Base-by-base conservation (phyloP, 2,888 invertebrate species). In the Drosophila hamatofila region DNA sequence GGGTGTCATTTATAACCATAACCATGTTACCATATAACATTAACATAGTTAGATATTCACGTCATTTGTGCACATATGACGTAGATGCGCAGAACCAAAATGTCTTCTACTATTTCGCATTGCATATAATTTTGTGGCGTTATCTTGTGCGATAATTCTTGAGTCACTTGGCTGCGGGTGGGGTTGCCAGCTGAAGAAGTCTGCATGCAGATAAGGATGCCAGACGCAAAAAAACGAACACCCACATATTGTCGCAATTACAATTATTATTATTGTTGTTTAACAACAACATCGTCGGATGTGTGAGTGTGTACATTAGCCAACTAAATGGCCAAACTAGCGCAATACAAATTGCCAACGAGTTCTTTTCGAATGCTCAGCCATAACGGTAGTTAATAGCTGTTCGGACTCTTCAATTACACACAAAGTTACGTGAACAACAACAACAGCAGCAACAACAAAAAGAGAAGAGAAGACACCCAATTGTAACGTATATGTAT, bases 361-460 rank as follows among this genome's bases (percentile, higher is more conserved):
- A 60, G 75, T 64, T 61, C 52, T 75, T 41, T 63, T 39, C 35
- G 41, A 62, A 62, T 51, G 21, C 25, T 75, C 39, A 25, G 56
- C 54, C 44, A 64, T 51, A 75, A 75, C 75, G 71, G 71, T 57
- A 77, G 80, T 79, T 79, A 77, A 60, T 77, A 71, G 52, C 59
- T 58, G 42, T 33, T 23, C 68, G 75, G 63, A 60, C 69, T 74
- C 55, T 59, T 66, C 44, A 57, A 48, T 44, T 44, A 39, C 55
- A 59, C 55, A 59, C 27, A 74, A 77, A 77, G 77, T 77, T 77
- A 77, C 77, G 77, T 77, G 77, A 77, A 79, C 77, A 77, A 77
- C 63, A 72, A 72, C 46, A 30, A 21, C 77, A 77, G 59, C 63
- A 71, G 55, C 44, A 35, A 18, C 49, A 44, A 27, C 23, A 64